A percentile compares a stretch with the other conserved stretches of the same genome.
phyloP scores from a whole-genome alignment of 2,888 invertebrate species.

The Dendrolimus houi region DNA sequence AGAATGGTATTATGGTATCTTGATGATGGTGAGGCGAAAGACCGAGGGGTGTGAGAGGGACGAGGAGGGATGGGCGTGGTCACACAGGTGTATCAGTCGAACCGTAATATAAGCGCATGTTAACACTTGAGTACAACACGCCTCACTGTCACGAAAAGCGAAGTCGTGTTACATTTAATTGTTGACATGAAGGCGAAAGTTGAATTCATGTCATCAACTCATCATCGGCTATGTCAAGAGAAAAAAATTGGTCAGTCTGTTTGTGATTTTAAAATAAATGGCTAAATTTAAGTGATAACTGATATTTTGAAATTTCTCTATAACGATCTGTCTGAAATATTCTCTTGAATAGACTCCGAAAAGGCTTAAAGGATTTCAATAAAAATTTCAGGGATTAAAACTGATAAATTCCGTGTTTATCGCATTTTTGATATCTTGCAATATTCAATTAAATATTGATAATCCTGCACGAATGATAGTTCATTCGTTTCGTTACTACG shows the following conservation, averaged over 20 bases:
- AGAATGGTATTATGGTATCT: constrained; percentile 47
- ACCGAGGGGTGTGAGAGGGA: constrained; percentile 34
- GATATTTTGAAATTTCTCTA: no score
- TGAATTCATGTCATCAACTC: no score
- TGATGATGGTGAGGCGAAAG: constrained; percentile 55
- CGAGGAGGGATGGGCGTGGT: constrained; percentile 41
- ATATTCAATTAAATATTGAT: no score
- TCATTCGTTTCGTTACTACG: no score
- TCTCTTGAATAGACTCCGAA: no score
- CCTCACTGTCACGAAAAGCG: constrained; percentile 61
- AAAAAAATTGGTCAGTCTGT: background rate
- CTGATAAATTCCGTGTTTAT: no score
- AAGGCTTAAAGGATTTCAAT: no score
- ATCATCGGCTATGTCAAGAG: constrained; percentile 15
- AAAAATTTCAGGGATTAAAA: no score
- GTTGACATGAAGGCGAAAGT: constrained; percentile 50
- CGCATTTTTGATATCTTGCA: no score
- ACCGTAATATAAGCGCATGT: constrained; percentile 69
- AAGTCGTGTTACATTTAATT: constrained; percentile 44
- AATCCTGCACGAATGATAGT: no score
- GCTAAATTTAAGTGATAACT: no score
- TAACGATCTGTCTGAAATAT: no score
- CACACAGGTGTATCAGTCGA: constrained; percentile 63
- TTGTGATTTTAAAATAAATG: background rate
- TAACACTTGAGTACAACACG: constrained; percentile 63